Base-by-base conservation (phyloP, 92 coral and sea anemone genomes). In the Micromussa lordhowensis region DNA sequence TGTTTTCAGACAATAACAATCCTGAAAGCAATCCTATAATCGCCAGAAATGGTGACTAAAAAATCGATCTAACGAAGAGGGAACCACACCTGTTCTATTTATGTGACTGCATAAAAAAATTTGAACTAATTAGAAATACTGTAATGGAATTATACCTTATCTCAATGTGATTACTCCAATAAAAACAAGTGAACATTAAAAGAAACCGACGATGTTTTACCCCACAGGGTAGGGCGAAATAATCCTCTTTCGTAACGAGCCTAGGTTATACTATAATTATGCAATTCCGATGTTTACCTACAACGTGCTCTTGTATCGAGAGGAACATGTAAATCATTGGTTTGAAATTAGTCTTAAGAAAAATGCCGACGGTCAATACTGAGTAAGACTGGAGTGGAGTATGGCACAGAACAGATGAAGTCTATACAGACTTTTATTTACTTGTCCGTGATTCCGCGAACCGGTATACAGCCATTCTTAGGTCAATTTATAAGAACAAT, bases 201-300 rank as follows among this genome's bases (percentile, higher is more conserved):
- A 73, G 34, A 5, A 35, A 73, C 34, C 34, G 78, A 61, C 49
- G 28, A 35, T 19, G 44, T 38, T 73, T 73, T 73, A 73, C 78
- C 78, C 78, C 78, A 73, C 78, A 73, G 78, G 78, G 78, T 8
- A 18, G 28, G 36, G 78, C n/a, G 49, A 36, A 73, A 9, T 73
- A 73, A 73, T 73, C 78, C 40, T 73, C 78, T 73, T 73, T 73
- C 7, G 51, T 73, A 19, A 73, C 44, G 26, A 73, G 78, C 53
- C 49, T 18, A 34, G 26, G 78, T 73, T 34, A 38, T 34, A 26
- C 51, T 32, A 21, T 73, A 35, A 35, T 35, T 34, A 35, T 9
- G 78, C 78, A 32, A 34, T 73, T 72, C 49, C 53, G 44, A 17
- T 6, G 28, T 73, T 44, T 32, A 73, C 13, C 22, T 61, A 61